Percentiles rank a stretch among this genome's conserved stretches.
Evolutionary conservation across 2,888 invertebrate species (phyloP).

Genomic region (Meiosimyza decipiens): DNA sequence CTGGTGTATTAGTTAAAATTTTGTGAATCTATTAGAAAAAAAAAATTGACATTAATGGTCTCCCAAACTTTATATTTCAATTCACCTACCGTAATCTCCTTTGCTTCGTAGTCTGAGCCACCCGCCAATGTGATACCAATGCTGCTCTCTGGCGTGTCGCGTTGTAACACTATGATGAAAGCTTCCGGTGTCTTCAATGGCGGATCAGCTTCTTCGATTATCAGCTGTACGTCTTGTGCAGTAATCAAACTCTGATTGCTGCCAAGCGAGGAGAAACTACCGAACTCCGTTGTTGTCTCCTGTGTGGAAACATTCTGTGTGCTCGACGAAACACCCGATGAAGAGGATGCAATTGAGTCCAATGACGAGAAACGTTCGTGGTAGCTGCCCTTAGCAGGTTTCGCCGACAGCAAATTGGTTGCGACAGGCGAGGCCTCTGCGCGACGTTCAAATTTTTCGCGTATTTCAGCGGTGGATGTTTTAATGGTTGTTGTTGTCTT

Average conservation of each 20-base stretch:
- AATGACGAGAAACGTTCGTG: constrained; percentile 66
- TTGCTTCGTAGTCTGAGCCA: constrained; percentile 90
- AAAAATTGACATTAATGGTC: neutral
- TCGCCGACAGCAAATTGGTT: constrained; percentile 45
- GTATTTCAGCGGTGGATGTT: constrained; percentile 61
- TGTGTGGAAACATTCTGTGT: constrained; percentile 62
- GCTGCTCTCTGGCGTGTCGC: constrained; percentile 77
- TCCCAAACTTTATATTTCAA: no score
- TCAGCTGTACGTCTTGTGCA: constrained; percentile 71
- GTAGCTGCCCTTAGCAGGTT: constrained; percentile 49
- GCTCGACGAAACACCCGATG: constrained; percentile 66
- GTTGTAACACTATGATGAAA: constrained; percentile 74
- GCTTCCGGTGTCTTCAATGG: constrained; percentile 73
- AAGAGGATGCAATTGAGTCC: constrained; percentile 66
- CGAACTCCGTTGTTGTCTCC: constrained; percentile 66
- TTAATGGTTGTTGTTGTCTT: constrained; percentile 48
- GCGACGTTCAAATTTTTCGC: constrained; percentile 65
- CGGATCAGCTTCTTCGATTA: constrained; percentile 76
- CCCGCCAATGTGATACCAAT: constrained; percentile 90
- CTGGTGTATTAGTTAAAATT: constrained; percentile 85
- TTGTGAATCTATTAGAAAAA: constrained; percentile 79
- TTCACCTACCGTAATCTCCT: constrained; percentile 85
- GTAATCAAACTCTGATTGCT: constrained; percentile 67
- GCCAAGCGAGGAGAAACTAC: constrained; percentile 67
- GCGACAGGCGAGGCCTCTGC: constrained; percentile 46